A percentile compares a stretch with the other conserved stretches of the same genome.
Evolutionary conservation across 2,888 invertebrate species (phyloP).

Genomic region (Acanthosepion esculentum): DNA sequence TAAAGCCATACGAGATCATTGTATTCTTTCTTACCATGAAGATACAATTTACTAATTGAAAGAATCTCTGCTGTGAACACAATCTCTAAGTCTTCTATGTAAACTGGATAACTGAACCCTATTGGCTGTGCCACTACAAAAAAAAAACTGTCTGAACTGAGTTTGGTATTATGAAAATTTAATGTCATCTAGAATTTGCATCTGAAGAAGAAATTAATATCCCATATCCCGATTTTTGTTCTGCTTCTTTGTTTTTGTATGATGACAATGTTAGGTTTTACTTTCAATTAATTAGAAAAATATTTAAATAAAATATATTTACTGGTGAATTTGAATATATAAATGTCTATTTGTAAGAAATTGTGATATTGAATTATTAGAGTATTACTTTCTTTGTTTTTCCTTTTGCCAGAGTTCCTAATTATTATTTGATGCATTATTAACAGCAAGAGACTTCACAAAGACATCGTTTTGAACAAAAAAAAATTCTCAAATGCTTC

Average conservation of each 20-base stretch:
- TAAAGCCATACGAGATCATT: neutral
- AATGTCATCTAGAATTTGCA: neutral
- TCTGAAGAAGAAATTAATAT: slow-evolving; percentile 14
- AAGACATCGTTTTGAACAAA: neutral
- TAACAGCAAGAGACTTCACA: too few relatives aligned
- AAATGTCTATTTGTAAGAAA: too few relatives aligned
- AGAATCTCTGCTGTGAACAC: neutral
- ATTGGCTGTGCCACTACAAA: slow-evolving; percentile 33
- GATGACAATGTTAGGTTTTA: neutral
- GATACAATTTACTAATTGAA: neutral
- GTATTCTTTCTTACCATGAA: neutral
- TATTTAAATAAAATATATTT: neutral
- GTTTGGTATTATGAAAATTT: neutral
- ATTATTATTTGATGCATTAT: too few relatives aligned
- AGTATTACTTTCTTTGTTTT: too few relatives aligned
- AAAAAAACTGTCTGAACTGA: neutral
- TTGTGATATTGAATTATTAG: too few relatives aligned
- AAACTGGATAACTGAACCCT: neutral
- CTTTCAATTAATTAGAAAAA: neutral
- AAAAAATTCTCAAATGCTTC: neutral
- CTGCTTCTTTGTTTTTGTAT: neutral
- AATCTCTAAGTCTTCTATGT: neutral
- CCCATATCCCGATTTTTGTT: neutral
- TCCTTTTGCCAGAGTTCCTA: too few relatives aligned
- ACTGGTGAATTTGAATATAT: neutral